Conservation (phyloP, 2,888 invertebrate species). For the Hyles lineata region DNA sequence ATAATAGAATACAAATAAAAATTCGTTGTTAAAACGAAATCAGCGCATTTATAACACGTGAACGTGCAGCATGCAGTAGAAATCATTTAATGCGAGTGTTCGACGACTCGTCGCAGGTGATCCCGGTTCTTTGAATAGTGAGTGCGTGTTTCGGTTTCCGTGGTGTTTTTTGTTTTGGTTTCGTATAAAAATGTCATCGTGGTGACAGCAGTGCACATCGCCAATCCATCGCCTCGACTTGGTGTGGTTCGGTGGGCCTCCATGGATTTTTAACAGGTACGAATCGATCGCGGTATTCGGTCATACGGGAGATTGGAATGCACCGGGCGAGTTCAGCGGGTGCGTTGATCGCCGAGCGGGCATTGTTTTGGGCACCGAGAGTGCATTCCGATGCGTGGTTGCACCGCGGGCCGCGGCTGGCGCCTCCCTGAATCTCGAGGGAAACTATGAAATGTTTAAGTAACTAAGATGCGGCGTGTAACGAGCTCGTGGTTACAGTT, state of each 20-base stretch:
- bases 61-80: constrained; percentile 35
- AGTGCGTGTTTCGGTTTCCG: constrained; percentile 47
- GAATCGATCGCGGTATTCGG: constrained; percentile 31
- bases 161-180: constrained; percentile 33
- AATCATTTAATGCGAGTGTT: constrained; percentile 43
- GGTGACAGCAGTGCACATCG: constrained; percentile 32
- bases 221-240: constrained; percentile 19
- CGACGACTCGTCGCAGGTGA: constrained; percentile 51
- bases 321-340: constrained; percentile 44
- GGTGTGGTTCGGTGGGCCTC: constrained; percentile 43
- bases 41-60: background rate
- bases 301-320: constrained; percentile 54
- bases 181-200: constrained; percentile 35
- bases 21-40: background rate
- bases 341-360: constrained; percentile 39
- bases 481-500: constrained; percentile 39
- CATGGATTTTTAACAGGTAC: constrained; percentile 76
- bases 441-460: constrained; percentile 8
- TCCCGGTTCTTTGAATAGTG: constrained; percentile 47
- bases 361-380: constrained; percentile 45
- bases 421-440: background rate
- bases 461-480: constrained; percentile 22
- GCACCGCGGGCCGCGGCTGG: constrained; percentile 21
- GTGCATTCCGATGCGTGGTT: constrained; percentile 39
- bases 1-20: constrained; percentile 10